Base-by-base conservation (phyloP, 1,140 invertebrate genomes). In the Trachymyrmex cornetzi region DNA sequence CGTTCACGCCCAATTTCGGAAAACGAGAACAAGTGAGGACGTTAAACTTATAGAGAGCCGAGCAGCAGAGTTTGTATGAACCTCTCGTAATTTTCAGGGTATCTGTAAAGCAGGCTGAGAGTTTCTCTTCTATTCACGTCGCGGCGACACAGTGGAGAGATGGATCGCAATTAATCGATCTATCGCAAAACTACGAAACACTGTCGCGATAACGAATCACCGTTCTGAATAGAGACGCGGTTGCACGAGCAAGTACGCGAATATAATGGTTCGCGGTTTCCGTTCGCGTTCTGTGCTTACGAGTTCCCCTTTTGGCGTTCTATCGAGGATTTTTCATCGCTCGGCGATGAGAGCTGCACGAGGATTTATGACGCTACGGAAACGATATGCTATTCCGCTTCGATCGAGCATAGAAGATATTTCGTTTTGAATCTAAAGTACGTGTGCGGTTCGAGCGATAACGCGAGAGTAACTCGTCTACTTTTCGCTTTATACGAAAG, bases 151-250 rank as follows among this genome's bases (percentile, higher is more conserved):
- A 72, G 69, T 34, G 24, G 75, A 63, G 86, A 89, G 88, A 92
- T 92, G 88, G 86, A 91, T 92, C 86, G 88, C 91, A 87, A 89
- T 91, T 92, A 92, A 92, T 91, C 90, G 90, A 92, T 91, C 90
- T 88, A 87, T 91, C 84, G 84, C 69, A 86, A 77, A 85, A 81
- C 79, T 72, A 72, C 82, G 81, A 82, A 67, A 88, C 86, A 59
- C 87, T 69, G 86, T 69, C 75, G 59, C 53, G 89, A 89, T 90
- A 91, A 92, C 91, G 89, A 92, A 91, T 91, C 87, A 85, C 87
- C 87, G 82, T 16, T 50, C 48, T 86, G 89, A 90, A 90, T 90
- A 59, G 87, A 67, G 64, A 77, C 53, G 57, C 63, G 80, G 48
- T 85, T 87, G 69, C 61, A 71, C 87, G 72, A 79, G 44, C 87